Base-by-base conservation (phyloP, 2,888 invertebrate species). In the Epirrhoe alternata region DNA sequence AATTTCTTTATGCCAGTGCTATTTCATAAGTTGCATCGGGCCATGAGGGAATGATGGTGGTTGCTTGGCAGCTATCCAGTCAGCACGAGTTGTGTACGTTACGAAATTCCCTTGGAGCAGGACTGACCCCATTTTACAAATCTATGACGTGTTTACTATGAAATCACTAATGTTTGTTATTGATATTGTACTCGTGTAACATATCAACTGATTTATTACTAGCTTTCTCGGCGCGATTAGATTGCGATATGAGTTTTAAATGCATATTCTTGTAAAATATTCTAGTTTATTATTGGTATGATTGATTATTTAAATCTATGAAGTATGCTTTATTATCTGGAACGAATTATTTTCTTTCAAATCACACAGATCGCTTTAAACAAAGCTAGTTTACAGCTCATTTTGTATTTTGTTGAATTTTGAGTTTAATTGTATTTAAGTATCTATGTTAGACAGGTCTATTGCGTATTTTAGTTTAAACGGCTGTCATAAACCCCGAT, bases 51-150 rank as follows among this genome's bases (percentile, higher is more conserved):
- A 49, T 10, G 59, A 62, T 66, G 77, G 77, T 77, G 75, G 78
- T 75, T 86, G 84, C 84, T 82, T 90, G 92, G 92, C 90, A 77
- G 66, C 49, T 59, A 50, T 80, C 92, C 92, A 90, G 83, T 71
- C 68, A 81, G 76, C 79, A 78, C 83, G 87, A 86, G 88, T 89
- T 88, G 87, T 88, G 87, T 88, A 86, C 66, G 62, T 92, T 91
- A 90, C 90, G 90, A 91, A 90, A 92, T 92, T 90, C 86, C 86
- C 84, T 84, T 90, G 89, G 91, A 90, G 89, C 91, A 77, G 74
- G 79, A 78, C 75, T 87, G 92, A 86, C 92, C 92, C 84, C 85
- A 84, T 88, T 92, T 74, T 72, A 56, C 71, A 68, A 73, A 71
- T 72, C 74, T 75, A 77, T 77, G 75, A 77, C 77, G 75, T 79